These are phyloP conservation scores for Caenorhabditis wallacei DNA, from an alignment of 2,888 invertebrate genomes.

Conservation along the genomic window DNA sequence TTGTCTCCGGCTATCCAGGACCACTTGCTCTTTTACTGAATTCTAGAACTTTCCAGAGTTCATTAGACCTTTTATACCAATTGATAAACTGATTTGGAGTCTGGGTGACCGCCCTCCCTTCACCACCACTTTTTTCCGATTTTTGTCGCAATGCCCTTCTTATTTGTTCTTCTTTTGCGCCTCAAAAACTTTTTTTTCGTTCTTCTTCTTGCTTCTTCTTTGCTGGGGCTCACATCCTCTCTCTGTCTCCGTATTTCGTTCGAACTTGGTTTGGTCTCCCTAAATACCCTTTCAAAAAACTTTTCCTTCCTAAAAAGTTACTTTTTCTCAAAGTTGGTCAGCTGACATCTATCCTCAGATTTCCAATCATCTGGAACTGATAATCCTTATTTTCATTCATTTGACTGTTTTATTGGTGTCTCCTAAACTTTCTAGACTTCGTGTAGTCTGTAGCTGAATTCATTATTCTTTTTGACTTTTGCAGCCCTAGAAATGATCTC, in stretches of 20 bases:
- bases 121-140: slow-evolving; percentile 13
- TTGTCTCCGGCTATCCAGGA: neutral
- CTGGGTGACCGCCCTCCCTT: neutral
- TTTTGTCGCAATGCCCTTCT: slow-evolving; percentile 54
- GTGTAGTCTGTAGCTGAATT: slow-evolving; percentile 4
- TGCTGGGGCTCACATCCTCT: slow-evolving; percentile 14
- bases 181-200: slow-evolving; percentile 43
- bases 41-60: too few relatives aligned
- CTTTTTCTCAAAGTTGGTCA: slow-evolving; percentile 17
- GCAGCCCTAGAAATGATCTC: slow-evolving; percentile 2
- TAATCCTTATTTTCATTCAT: neutral
- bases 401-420: neutral
- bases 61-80: too few relatives aligned
- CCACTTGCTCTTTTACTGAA: slow-evolving; percentile 44
- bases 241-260: slow-evolving; percentile 28
- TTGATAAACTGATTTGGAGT: slow-evolving; percentile 5
- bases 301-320: neutral
- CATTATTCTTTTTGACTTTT: neutral
- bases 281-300: slow-evolving; percentile 20
- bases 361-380: slow-evolving; percentile 30
- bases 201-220: slow-evolving; percentile 22
- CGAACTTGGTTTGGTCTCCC: slow-evolving; percentile 39
- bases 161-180: slow-evolving; percentile 63
- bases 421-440: neutral
- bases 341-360: slow-evolving; percentile 14